These are phyloP conservation scores for Poecilobothrus nobilitatus DNA, from an alignment of 2,888 invertebrate species.

Conservation along the genomic window DNA sequence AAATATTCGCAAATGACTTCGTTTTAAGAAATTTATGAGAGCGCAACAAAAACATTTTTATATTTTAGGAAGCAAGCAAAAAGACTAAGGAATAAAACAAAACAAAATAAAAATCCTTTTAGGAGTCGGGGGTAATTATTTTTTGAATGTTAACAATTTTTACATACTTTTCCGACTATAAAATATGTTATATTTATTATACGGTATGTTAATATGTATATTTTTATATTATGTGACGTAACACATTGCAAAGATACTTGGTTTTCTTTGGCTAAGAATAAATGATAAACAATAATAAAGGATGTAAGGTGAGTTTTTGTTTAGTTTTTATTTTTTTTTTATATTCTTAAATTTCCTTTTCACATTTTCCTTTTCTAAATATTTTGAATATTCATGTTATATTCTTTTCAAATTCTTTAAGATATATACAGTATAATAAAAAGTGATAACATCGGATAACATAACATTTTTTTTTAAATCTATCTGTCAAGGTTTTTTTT, in stretches of 20 bases:
- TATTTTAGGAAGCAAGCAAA: neutral
- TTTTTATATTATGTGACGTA: neutral
- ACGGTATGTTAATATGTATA: neutral
- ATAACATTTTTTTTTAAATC: no score
- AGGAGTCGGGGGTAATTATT: neutral
- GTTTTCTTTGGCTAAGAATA: neutral
- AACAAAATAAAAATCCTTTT: no score
- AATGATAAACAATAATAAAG: neutral
- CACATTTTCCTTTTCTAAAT: neutral
- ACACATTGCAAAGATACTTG: neutral
- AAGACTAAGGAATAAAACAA: no score
- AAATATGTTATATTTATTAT: no score
- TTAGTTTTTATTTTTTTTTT: no score
- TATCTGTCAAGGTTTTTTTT: no score
- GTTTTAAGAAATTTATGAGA: neutral
- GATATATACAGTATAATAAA: no score
- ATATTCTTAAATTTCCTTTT: no score
- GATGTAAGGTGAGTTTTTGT: neutral
- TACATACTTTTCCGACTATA: neutral
- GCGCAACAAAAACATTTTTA: neutral
- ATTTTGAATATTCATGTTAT: neutral
- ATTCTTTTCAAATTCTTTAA: neutral
- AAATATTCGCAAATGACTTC: neutral
- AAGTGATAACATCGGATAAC: no score
- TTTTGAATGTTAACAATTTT: neutral